These are phyloP conservation scores for Parnassius mnemosyne DNA, from an alignment of 2,888 invertebrate genomes.

Conservation along the genomic window DNA sequence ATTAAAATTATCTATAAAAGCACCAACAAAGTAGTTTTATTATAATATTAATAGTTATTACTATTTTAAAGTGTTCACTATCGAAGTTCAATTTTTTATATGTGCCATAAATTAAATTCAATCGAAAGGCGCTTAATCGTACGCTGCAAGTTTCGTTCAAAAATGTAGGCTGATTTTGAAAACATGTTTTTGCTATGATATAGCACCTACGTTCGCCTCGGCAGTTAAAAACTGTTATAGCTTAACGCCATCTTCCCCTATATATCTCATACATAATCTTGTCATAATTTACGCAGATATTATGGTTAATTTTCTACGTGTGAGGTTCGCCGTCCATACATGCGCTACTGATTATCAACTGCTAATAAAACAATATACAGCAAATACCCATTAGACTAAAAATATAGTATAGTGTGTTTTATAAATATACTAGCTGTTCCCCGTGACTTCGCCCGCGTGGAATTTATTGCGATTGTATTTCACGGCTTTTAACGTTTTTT, in stretches of 20 bases:
- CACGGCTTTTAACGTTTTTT: no score
- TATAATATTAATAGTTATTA: conserved; percentile 49
- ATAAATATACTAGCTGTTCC: no score
- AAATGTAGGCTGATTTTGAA: neutral
- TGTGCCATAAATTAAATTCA: conserved; percentile 61
- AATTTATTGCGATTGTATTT: no score
- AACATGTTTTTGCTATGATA: conserved; percentile 8
- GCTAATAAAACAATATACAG: no score
- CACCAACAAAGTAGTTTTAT: conserved; percentile 65
- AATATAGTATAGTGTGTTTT: no score
- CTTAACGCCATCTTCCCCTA: neutral
- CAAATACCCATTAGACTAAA: no score
- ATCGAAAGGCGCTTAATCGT: conserved; percentile 40
- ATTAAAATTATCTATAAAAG: conserved; percentile 2
- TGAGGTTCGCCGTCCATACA: no score
- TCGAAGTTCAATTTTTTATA: conserved; percentile 66
- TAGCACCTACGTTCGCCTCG: neutral
- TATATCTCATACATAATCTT: neutral
- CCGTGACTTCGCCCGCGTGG: no score
- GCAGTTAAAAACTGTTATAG: neutral
- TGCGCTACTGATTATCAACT: no score
- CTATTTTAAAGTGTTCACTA: conserved; percentile 60
- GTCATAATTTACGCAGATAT: no score
- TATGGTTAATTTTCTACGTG: neutral
- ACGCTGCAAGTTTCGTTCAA: conserved; percentile 1